Percentiles rank a stretch among this genome's conserved stretches.
Evolutionary conservation across 2,888 invertebrate species (phyloP).

Genomic region (Dasypogon diadema): DNA sequence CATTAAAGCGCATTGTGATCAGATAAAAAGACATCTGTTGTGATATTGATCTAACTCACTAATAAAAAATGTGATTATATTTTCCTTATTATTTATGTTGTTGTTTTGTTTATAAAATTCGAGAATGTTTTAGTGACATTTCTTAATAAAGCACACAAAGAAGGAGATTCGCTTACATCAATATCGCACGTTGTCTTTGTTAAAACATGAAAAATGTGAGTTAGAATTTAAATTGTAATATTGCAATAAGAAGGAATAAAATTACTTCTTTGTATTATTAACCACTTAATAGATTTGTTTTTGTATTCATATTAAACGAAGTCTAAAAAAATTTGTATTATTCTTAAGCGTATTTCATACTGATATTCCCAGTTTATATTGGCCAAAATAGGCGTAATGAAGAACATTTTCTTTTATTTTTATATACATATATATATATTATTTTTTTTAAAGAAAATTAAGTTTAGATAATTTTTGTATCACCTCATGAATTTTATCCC

Average conservation of each 20-base stretch:
- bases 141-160: too few relatives aligned
- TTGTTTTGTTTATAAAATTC: conserved; percentile 22
- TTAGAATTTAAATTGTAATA: conserved; percentile 33
- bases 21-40: conserved; percentile 48
- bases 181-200: conserved; percentile 46
- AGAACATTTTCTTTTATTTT: conserved; percentile 4
- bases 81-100: conserved; percentile 18
- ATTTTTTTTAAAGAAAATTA: conserved; percentile 18
- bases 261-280: conserved; percentile 28
- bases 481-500: conserved; percentile 26
- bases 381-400: conserved; percentile 12
- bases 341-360: neutral
- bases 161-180: conserved; percentile 21
- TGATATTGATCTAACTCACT: conserved; percentile 46
- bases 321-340: conserved; percentile 17
- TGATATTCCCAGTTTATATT: conserved; percentile 13
- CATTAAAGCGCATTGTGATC: conserved; percentile 62
- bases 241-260: conserved; percentile 43
- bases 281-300: neutral
- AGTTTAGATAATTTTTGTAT: neutral
- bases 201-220: conserved; percentile 11
- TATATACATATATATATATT: conserved; percentile 21
- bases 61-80: conserved; percentile 26
- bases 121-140: too few relatives aligned
- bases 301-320: conserved; percentile 33